Percentiles rank a stretch among this genome's conserved stretches.
phyloP scores from a whole-genome alignment of 1,140 invertebrate species.

The Neodiprion fabricii region DNA sequence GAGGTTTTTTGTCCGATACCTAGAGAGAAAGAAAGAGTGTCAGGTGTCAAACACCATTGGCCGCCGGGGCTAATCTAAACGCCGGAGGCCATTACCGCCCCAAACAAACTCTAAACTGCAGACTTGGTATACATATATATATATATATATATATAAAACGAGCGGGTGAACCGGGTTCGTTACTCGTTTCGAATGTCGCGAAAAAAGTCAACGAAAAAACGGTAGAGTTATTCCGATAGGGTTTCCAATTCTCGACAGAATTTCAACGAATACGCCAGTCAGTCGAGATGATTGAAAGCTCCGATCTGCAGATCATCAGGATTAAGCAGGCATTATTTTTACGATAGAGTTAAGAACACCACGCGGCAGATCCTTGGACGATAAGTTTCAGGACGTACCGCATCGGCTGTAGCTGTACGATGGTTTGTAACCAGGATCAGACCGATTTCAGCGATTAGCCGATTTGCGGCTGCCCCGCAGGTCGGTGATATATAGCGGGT shows the following conservation, averaged over 20 bases:
- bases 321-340: background rate
- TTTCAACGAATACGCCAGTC: no score
- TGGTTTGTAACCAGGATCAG: conserved; percentile 26
- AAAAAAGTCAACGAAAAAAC: background rate
- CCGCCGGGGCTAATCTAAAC: background rate
- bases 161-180: no score
- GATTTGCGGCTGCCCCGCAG: conserved; percentile 30
- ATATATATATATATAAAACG: no score
- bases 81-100: no score
- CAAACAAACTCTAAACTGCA: no score
- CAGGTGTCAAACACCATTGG: conserved; percentile 5
- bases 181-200: background rate
- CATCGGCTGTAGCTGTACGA: background rate
- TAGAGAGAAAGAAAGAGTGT: background rate
- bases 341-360: background rate
- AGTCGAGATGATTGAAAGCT: background rate
- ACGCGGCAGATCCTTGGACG: background rate
- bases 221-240: no score
- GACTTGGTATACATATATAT: no score
- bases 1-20: background rate
- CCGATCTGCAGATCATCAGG: background rate
- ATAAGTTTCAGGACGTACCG: background rate
- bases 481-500: conserved; percentile 47
- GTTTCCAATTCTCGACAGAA: no score
- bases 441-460: conserved; percentile 32